These are phyloP conservation scores for Ochropleura leucogaster DNA, from an alignment of 2,888 invertebrate species.

Conservation along the genomic window DNA sequence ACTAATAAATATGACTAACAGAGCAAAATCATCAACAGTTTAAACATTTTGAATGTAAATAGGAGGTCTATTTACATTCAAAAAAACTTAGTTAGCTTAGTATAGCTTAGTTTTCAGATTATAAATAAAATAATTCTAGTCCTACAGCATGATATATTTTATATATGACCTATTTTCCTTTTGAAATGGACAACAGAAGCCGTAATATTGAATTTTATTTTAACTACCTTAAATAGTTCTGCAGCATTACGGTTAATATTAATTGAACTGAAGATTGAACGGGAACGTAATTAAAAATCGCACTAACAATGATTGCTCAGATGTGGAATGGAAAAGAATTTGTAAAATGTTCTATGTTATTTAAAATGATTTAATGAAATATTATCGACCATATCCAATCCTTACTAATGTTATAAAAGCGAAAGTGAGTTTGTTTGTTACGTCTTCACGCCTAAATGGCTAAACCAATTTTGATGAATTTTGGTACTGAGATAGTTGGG, in stretches of 20 bases:
- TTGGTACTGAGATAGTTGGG: too few relatives aligned
- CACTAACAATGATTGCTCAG: neutral
- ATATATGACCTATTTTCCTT: slow-evolving; percentile 15
- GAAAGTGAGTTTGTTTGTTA: too few relatives aligned
- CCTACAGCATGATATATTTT: neutral
- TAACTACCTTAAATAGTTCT: slow-evolving; percentile 11
- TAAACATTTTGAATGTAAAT: too few relatives aligned
- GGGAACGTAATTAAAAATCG: neutral
- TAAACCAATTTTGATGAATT: too few relatives aligned
- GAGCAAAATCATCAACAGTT: too few relatives aligned
- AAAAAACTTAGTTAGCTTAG: too few relatives aligned
- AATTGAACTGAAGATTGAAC: slow-evolving; percentile 5
- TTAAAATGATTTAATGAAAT: neutral
- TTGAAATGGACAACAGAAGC: slow-evolving; percentile 9
- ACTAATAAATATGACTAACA: too few relatives aligned
- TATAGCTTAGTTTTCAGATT: too few relatives aligned
- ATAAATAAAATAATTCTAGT: neutral
- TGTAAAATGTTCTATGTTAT: neutral
- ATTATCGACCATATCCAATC: neutral
- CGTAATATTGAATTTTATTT: slow-evolving; percentile 2
- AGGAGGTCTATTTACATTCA: too few relatives aligned
- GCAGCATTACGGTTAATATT: slow-evolving; percentile 1
- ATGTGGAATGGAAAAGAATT: neutral
- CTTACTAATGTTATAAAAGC: too few relatives aligned
- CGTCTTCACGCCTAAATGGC: too few relatives aligned